Base-by-base conservation (phyloP, 2,797 vertebrate genomes). In the Dendrocincla tyrannina region DNA sequence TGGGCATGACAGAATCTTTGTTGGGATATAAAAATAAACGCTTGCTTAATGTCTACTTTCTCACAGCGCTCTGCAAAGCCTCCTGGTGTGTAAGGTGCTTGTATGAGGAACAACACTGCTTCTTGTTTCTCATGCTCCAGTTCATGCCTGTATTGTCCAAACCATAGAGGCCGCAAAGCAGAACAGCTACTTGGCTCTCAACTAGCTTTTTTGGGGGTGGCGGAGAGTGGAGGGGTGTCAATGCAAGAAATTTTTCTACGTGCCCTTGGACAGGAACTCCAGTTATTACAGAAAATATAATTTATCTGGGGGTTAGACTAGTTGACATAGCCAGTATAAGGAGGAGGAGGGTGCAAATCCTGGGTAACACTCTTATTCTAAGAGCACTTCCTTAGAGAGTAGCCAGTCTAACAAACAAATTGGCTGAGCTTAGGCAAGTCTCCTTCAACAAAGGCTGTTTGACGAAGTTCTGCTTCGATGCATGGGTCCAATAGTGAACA, bases 11-110 rank as follows among this genome's bases (percentile, higher is more conserved):
- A 93, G 86, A 93, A 76, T 91, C 66, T 93, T 95, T 76, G 63
- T 86, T 18, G 20, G 37, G 58, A 80, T 96, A 96, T 39, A 97
- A 96, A 97, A 97, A 97, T 88, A 96, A 95, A 96, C 1, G 5
- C 68, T 91, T 88, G 47, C 35, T 85, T 79, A 74, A 42, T 49
- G 53, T 81, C 88, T 91, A 32, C 62, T 85, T 91, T 87, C 73
- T 89, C 72, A 41, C 0, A 9, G 78, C 59, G 64, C 55, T 83
- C 68, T 1, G 17, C 93, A 95, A 94, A 95, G 73, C 60, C 84
- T 89, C 59, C 32, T 0, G 2, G 46, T 80, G 24, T 27, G 6
- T 94, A 97, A 96, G 95, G 97, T 97, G 95, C 97, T 92, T 83
- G 55, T 78, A 62, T 76, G 55, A 95, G 75, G 39, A 94, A 88